Evolutionary conservation across 2,113 vertebrate species (phyloP), one percentile per base, ranked within the genome.

Genomic region (Psittacus erithacus): DNA sequence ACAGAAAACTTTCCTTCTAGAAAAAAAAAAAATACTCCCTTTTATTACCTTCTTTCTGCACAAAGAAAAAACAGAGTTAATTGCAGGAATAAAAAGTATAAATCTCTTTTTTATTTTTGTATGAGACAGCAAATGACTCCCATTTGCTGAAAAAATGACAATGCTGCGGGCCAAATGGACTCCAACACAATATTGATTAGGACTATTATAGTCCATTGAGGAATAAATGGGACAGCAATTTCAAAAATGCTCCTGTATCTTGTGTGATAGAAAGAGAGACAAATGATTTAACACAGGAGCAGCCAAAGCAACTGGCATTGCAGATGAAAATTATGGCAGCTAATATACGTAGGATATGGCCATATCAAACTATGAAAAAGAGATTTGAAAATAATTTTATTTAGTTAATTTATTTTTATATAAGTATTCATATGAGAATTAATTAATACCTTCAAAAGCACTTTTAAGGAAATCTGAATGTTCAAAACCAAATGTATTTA

Each of bases 61-160:
- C 49, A 71, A 53, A 74, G 75, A 74, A 44, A 17, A 50, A 93
- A 12, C 23, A 62, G 73, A 95, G 46, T 62, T 73, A 88, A 96
- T 75, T 70, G 49, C 46, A 65, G 65, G 63, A 76, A 82, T 90
- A 67, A 92, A 91, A 94, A 43, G 10, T 67, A 81, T 85, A 86
- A 95, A 94, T 91, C 46, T 88, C 35, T 71, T 92, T 92, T 94
- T 77, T 87, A 90, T 90, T 96, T 93, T 83, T 64, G 55, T 79
- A 67, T 88, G 92, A 94, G 74, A 79, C 53, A 90, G 53, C n/a
- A 88, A 91, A 93, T 82, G 28, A 43, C 59, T 85, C 76, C 33
- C 70, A 96, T 94, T 86, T 90, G 35, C 76, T 79, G 57, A 78
- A 96, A 95, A 95, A 95, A 92, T 86, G 57, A 87, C 76, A 68